Percentiles rank a stretch among this genome's conserved stretches.
Conservation (phyloP, 1,140 invertebrate species). For the Hesperophylax magnus region DNA sequence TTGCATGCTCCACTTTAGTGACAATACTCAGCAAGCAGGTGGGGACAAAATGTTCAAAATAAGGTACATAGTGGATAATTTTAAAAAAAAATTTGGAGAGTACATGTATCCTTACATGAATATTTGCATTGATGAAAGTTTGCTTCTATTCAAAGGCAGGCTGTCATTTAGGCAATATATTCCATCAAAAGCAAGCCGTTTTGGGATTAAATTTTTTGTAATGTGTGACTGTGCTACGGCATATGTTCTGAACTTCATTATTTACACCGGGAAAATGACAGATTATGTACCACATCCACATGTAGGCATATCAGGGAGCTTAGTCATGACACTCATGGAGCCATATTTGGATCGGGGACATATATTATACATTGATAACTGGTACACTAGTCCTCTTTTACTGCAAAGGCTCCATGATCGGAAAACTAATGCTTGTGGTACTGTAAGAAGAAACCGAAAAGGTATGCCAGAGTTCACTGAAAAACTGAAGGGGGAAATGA, state of each 20-base stretch:
- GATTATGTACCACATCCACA: constrained; percentile 39
- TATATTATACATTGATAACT: constrained; percentile 59
- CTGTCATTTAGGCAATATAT: constrained; percentile 59
- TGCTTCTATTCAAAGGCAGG: constrained; percentile 58
- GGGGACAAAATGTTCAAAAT: neutral
- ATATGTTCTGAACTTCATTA: constrained; percentile 61
- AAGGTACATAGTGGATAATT: neutral
- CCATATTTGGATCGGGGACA: constrained; percentile 56
- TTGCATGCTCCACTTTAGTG: neutral
- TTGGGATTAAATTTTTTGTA: constrained; percentile 58
- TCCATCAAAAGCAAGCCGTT: constrained; percentile 57
- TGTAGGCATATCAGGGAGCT: constrained; percentile 57
- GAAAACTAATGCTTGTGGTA: constrained; percentile 58
- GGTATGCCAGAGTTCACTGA: constrained; percentile 55
- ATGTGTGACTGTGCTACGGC: constrained; percentile 60
- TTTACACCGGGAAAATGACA: constrained; percentile 59
- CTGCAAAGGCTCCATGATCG: constrained; percentile 54
- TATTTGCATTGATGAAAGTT: constrained; percentile 58
- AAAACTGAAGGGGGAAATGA: constrained; percentile 58
- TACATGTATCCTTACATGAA: constrained; percentile 44
- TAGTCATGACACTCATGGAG: constrained; percentile 58
- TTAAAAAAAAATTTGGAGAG: constrained; percentile 3
- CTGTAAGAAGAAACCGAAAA: constrained; percentile 57
- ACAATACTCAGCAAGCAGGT: neutral
- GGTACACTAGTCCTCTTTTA: constrained; percentile 58